Evolutionary conservation across 2,888 invertebrate species (phyloP).

Genomic region (Corbicula japonica): DNA sequence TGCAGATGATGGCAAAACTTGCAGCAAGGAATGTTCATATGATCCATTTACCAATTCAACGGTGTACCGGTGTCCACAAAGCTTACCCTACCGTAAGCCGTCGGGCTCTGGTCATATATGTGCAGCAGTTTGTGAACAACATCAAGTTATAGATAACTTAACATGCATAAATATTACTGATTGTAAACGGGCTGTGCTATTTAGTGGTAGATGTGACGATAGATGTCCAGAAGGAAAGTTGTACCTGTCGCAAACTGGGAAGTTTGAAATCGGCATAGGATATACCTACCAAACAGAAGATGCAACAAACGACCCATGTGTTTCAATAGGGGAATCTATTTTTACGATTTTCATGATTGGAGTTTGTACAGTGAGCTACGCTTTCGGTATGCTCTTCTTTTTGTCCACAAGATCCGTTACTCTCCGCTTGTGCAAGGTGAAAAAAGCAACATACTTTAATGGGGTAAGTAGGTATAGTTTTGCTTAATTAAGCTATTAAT

Average conservation of each 20-base stretch:
- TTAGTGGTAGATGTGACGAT: background rate
- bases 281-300: background rate
- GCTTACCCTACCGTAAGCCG: background rate
- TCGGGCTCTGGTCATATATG: background rate
- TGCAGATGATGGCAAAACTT: background rate
- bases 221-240: background rate
- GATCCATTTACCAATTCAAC: background rate
- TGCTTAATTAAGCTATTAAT: too few species aligned
- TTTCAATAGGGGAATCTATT: too few species aligned
- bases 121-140: background rate
- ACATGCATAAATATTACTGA: background rate
- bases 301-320: background rate
- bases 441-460: too few species aligned
- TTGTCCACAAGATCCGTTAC: too few species aligned
- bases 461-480: too few species aligned
- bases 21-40: background rate
- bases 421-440: too few species aligned
- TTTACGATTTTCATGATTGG: too few species aligned
- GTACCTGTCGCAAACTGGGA: background rate
- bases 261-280: background rate
- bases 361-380: too few species aligned
- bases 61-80: constrained; percentile 1
- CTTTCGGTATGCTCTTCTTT: too few species aligned
- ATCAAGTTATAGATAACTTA: background rate
- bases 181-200: background rate